phyloP scores from a whole-genome alignment of 2,888 invertebrate genomes.

The Tupiocoris notatus region DNA sequence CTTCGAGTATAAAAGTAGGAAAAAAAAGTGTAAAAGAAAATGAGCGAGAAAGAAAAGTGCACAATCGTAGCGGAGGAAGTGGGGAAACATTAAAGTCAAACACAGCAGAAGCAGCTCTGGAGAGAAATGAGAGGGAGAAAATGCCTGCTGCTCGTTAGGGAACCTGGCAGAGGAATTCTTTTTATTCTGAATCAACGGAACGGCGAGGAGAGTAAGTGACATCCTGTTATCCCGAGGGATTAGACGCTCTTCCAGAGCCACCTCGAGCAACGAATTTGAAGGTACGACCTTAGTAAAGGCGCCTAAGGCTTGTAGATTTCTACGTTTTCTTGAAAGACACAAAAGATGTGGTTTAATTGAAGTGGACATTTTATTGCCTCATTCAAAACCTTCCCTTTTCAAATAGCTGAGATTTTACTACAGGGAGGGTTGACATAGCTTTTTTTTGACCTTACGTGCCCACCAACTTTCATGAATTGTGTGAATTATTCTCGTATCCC shows the following conservation, averaged over 20 bases:
- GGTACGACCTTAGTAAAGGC: not conserved
- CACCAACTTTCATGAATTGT: too few relatives aligned
- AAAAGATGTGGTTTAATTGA: constrained; percentile 39
- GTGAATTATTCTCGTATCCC: too few relatives aligned
- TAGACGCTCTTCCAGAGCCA: not conserved
- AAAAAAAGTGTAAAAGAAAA: not conserved
- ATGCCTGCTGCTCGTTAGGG: constrained; percentile 21
- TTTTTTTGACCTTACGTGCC: too few relatives aligned
- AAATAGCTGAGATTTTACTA: too few relatives aligned
- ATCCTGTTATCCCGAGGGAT: constrained; percentile 40
- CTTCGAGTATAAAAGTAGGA: constrained; percentile 7
- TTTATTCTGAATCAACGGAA: constrained; percentile 31
- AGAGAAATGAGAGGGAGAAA: not conserved
- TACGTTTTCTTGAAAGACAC: constrained; percentile 6
- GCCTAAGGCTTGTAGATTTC: too few relatives aligned
- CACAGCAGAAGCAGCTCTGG: constrained; percentile 5
- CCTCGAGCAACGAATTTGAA: not conserved
- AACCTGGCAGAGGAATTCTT: constrained; percentile 38
- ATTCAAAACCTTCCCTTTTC: constrained; percentile 3
- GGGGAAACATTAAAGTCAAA: constrained; percentile 35
- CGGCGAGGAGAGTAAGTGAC: constrained; percentile 29
- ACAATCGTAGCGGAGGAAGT: constrained; percentile 2
- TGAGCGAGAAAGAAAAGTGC: not conserved
- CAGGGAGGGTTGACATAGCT: too few relatives aligned
- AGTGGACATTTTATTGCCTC: constrained; percentile 40